Base-by-base conservation (phyloP, 2,888 invertebrate species). In the Barypeithes pellucidus region DNA sequence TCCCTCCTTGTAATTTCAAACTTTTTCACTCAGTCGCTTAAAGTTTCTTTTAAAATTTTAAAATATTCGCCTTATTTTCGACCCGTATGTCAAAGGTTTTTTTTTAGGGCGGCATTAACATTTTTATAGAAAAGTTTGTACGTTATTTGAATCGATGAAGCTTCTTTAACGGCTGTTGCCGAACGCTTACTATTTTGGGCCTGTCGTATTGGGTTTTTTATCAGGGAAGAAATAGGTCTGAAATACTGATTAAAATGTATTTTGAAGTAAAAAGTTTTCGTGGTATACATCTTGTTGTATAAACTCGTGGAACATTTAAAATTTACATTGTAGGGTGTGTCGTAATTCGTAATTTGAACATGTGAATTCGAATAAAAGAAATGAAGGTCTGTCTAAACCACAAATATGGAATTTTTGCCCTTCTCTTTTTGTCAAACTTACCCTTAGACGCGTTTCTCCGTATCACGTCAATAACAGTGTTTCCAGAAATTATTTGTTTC, bases 71-170 rank as follows among this genome's bases (percentile, higher is more conserved):
- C 67, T 72, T 66, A 67, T 61, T 72, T 65, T 67, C 54, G 63
- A 45, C 67, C 60, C 67, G 72, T 72, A 60, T 72, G 72, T 67
- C 72, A 72, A 72, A 67, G 67, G 60, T 67, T 67, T 72, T 71
- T 66, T 71, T 66, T 72, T 36, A 18, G 72, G 41, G 24, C 29
- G 41, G 65, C 69, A 73, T 73, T 73, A 73, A 73, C 73, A 73
- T 73, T 70, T 73, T 73, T 73, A 73, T 73, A 73, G 73, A 66
- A 73, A 73, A 69, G 60, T 73, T 66, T 50, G 73, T 65, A 65
- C 73, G 73, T 59, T 52, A 50, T 68, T 73, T 63, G 68, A 68
- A 68, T 68, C 73, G 60, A 68, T 65, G 36, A 68, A 45, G 67
- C 71, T 71, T 52, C 62, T 45, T 65, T 59, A 59, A 71, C 65